Base-by-base conservation (phyloP, 2,888 invertebrate species). In the Ophraella communa region DNA sequence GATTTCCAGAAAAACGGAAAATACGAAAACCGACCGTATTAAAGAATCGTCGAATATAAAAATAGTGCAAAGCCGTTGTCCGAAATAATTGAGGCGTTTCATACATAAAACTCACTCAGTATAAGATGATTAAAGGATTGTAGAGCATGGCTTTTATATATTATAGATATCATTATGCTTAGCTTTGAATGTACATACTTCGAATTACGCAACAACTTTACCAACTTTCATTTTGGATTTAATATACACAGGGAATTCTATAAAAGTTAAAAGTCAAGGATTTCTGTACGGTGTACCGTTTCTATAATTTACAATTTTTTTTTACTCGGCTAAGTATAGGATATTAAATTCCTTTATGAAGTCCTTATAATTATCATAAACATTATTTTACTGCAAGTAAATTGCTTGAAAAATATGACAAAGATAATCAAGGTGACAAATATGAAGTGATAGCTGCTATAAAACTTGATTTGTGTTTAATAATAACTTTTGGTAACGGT, bases 181-280 rank as follows among this genome's bases (percentile, higher is more conserved):
- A 56, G 35, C 23, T 53, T 54, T 61, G 52, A 69, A 64, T 60
- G 67, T 55, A 67, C 55, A 64, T 65, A 54, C 45, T 35, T 56
- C 18, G 23, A 45, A 61, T 68, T 63, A 57, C 57, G 61, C 54
- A 64, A 61, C 30, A 18, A 21, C 8, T 33, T 62, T 33, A 51
- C 44, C 53, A 54, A 67, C 62, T 67, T 66, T 64, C 69, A 67
- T 67, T 67, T 4, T 51, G 10, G 27, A 24, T 14, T 51, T 60
- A 59, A 55, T 54, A 57, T 45, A 44, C n/a, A n/a, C 55, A 58
- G 56, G 27, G n/a, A 49, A 14, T 51, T 3, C 57, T 62, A 52
- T 59, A 67, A 60, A 66, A 65, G 65, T 53, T 55, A 63, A 70
- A 70, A 70, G 68, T 68, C 68, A 68, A 70, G 67, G 70, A 30